These are phyloP conservation scores for Carassius auratus DNA, from an alignment of 2,113 vertebrate species.

Conservation along the genomic window DNA sequence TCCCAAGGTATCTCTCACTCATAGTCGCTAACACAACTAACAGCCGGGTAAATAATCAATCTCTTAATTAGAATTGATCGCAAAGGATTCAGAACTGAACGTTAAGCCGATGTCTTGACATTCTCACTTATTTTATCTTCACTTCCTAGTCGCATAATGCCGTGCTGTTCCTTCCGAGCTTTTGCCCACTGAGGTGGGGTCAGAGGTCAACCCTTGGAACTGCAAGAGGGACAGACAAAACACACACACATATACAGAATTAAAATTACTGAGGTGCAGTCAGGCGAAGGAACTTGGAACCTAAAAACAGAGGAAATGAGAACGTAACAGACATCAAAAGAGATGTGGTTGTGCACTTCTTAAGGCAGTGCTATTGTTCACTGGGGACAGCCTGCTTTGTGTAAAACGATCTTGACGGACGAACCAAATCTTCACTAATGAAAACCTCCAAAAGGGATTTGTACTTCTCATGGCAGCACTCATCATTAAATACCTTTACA, in stretches of 20 bases:
- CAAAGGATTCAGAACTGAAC: background rate
- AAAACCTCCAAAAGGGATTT: background rate
- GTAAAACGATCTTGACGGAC: slow-evolving; percentile 55
- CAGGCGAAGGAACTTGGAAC: slow-evolving; percentile 54
- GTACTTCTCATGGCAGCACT: background rate
- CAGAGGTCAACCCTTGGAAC: slow-evolving; percentile 59
- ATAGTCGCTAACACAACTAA: slow-evolving; percentile 1
- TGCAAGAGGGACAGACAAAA: slow-evolving; percentile 64
- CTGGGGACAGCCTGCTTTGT: slow-evolving; percentile 63
- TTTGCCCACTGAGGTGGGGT: slow-evolving; percentile 46
- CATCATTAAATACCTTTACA: background rate
- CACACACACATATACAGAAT: slow-evolving; percentile 56
- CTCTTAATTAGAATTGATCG: background rate
- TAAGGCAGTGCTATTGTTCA: slow-evolving; percentile 46
- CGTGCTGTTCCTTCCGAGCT: slow-evolving; percentile 56
- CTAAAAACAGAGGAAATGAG: slow-evolving; percentile 58
- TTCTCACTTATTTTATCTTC: slow-evolving; percentile 28
- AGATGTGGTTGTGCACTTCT: too few relatives aligned
- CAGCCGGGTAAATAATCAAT: background rate
- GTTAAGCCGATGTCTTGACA: slow-evolving; percentile 37
- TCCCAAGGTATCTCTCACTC: background rate
- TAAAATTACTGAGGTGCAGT: slow-evolving; percentile 63
- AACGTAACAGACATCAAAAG: too few relatives aligned
- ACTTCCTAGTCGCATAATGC: slow-evolving; percentile 58
- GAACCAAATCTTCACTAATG: slow-evolving; percentile 16